These are phyloP conservation scores for Bucorvus abyssinicus DNA, from an alignment of 2,797 vertebrate genomes.

Conservation along the genomic window DNA sequence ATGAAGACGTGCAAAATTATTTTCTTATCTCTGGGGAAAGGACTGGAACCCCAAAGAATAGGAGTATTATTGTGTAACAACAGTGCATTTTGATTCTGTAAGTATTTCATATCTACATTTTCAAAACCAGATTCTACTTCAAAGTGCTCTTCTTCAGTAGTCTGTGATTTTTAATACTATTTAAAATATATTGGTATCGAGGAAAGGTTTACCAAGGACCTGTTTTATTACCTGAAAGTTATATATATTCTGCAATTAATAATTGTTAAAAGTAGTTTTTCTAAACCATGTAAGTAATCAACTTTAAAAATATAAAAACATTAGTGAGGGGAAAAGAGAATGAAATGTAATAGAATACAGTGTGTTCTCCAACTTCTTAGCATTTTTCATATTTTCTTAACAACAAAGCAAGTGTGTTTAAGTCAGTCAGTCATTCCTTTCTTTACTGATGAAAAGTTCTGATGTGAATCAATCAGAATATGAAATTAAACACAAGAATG, in stretches of 20 bases:
- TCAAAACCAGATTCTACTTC: not conserved
- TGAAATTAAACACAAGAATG: not conserved
- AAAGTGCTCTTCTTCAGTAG: not conserved
- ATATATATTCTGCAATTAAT: not conserved
- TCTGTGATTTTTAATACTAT: not conserved
- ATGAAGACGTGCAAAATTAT: not conserved
- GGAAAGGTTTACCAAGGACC: fast-evolving
- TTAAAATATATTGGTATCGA: not conserved
- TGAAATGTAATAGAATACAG: not conserved
- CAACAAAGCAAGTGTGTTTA: not conserved
- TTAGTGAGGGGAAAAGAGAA: not conserved
- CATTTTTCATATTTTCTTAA: not conserved
- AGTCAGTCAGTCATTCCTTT: not conserved
- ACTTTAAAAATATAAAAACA: not conserved
- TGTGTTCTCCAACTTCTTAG: not conserved
- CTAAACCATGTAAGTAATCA: not conserved
- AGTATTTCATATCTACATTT: not conserved
- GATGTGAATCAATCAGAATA: not conserved
- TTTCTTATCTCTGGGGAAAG: not conserved
- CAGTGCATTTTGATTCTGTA: not conserved
- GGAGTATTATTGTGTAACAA: not conserved
- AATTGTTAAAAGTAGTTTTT: not conserved
- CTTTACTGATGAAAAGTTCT: not conserved
- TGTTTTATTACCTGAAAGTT: not conserved
- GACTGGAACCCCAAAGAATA: not conserved